Conservation (phyloP, 2,888 invertebrate species). For the Tipula vernalis region DNA sequence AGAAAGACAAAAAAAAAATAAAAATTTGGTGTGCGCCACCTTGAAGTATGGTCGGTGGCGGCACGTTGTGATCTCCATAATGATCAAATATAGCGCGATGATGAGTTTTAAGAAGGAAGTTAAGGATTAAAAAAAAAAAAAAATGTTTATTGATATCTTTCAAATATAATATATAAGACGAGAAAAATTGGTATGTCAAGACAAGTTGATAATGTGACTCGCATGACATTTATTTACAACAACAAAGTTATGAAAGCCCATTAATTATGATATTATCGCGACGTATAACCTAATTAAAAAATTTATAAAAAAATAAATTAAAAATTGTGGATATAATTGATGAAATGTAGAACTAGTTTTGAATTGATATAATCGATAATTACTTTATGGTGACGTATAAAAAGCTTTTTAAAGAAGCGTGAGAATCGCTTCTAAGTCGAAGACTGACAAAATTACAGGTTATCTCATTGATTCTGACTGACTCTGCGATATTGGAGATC, state of each 20-base stretch:
- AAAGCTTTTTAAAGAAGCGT: background rate
- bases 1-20: background rate
- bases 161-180: background rate
- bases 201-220: background rate
- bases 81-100: background rate
- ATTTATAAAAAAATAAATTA: too few relatives aligned
- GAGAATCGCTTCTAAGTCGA: background rate
- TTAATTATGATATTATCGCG: background rate
- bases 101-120: background rate
- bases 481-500: too few relatives aligned
- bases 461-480: too few relatives aligned
- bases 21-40: background rate
- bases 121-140: background rate
- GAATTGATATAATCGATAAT: background rate
- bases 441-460: too few relatives aligned
- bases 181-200: background rate
- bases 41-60: background rate
- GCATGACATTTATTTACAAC: background rate
- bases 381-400: background rate
- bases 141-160: background rate
- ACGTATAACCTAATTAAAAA: background rate
- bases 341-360: background rate
- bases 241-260: background rate
- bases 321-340: background rate
- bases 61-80: background rate